Base-by-base conservation (phyloP, 2,888 invertebrate genomes). In the Hirtodrosophila trivittata region DNA sequence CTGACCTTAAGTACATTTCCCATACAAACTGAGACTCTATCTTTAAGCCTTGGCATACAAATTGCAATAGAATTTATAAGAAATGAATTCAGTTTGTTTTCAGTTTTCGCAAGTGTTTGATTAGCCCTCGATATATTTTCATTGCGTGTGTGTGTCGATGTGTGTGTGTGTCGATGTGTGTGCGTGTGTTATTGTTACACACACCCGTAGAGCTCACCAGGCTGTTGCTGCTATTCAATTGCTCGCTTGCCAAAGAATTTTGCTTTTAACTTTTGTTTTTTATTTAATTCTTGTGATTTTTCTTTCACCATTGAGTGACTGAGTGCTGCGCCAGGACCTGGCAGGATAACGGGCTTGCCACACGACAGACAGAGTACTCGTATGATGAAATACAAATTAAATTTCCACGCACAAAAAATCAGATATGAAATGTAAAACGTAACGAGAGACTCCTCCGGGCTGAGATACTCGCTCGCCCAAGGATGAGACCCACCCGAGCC, bases 381-480 rank as follows among this genome's bases (percentile, higher is more conserved):
- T 83, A 81, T 84, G 84, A 80, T 84, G 80, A 81, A 80, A 80
- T 81, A 84, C 84, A 84, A 80, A 80, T 80, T 80, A 80, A 80
- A 80, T 80, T 80, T 81, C 84, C 72, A 77, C 65, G 74, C 72
- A 66, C 69, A 78, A 75, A 73, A 80, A 78, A 83, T 78, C 78
- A 83, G 78, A 83, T 83, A 83, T 83, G 83, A 78, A 78, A 78
- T 83, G 81, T 77, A 83, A 78, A 83, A 68, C 72, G 75, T 62
- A 66, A 60, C 68, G 46, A 43, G 58, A 51, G 58, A 50, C 42
- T 28, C 10, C 35, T 25, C 13, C 10, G 21, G 14, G 3, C 21
- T 32, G 21, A 5, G 37, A 13, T 25, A 55, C 9, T 3, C 9
- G 39, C 35, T 25, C 39, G 33, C n/a, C n/a, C n/a, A n/a, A n/a